These are phyloP conservation scores for Oreochromis niloticus DNA, from an alignment of 2,113 vertebrate genomes.

Conservation along the genomic window DNA sequence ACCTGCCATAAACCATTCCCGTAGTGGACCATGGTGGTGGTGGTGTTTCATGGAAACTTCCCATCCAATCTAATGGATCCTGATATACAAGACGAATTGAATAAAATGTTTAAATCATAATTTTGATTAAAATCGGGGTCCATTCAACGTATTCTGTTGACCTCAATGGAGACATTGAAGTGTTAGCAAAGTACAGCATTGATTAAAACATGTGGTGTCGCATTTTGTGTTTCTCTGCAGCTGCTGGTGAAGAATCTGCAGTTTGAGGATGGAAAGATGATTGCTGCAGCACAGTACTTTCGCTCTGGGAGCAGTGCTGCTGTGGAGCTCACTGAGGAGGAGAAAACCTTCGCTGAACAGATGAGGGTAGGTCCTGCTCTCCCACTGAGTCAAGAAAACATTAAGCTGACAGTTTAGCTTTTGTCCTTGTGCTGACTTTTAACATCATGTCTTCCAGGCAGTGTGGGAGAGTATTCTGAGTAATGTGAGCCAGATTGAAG, in stretches of 20 bases:
- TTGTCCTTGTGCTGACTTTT: neutral
- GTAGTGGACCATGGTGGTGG: neutral
- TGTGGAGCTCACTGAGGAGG: constrained; percentile 77
- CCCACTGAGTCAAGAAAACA: neutral
- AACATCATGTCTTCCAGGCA: constrained; percentile 53
- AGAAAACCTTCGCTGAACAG: constrained; percentile 70
- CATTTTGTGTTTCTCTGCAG: constrained; percentile 42
- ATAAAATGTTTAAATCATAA: neutral
- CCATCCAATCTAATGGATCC: neutral
- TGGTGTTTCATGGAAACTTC: neutral
- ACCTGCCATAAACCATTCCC: no score
- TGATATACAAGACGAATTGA: neutral
- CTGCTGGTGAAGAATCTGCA: constrained; percentile 82
- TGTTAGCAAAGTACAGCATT: neutral
- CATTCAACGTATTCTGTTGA: neutral
- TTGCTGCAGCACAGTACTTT: constrained; percentile 79
- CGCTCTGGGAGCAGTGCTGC: constrained; percentile 51
- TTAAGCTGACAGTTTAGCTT: neutral
- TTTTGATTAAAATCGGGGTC: neutral
- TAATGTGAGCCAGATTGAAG: constrained; percentile 71
- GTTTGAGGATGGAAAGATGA: constrained; percentile 84
- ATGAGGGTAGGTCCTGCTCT: constrained; percentile 65
- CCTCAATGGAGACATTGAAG: neutral
- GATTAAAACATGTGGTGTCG: neutral
- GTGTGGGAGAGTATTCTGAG: constrained; percentile 81